Base-by-base conservation (phyloP, 2,113 vertebrate genomes). In the Callocephalon fimbriatum region DNA sequence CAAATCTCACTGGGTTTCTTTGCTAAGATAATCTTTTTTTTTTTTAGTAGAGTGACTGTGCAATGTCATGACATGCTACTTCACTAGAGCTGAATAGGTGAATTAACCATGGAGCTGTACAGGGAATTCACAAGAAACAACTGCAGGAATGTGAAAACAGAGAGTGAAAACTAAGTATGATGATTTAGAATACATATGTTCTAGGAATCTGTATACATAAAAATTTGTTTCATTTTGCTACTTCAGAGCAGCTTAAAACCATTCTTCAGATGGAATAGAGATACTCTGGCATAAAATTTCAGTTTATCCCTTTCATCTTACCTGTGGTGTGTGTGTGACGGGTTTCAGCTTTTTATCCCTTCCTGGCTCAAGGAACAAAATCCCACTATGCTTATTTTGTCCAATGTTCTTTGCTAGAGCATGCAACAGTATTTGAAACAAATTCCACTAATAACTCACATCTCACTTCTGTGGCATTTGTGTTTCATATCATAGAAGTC, bases 381-480 rank as follows among this genome's bases (percentile, higher is more conserved):
- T 7, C 56, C 47, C 35, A 37, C 45, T 85, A n/a, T 26, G 51
- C 40, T 12, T 79, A 7, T 76, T 92, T 51, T 84, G 38, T 76
- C 76, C 58, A 38, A 15, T 71, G 42, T 77, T 58, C 50, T 93
- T 94, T 88, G 29, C 54, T 89, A 86, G 67, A 75, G 35, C 48
- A 86, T 26, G 17, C 37, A 71, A 56, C 21, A 72, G 58, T 54
- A 32, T 89, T 91, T 87, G 51, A 80, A 91, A 82, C 6, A 54
- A 95, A 78, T 65, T 88, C 35, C 50, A 70, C 21, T 70, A 73
- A 59, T 85, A 75, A 74, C 10, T 88, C 29, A n/a, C 16, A 32
- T 86, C 75, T 88, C 21, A 88, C 90, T 96, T 92, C 54, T 85
- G 38, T 82, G 81, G 11, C 25, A 37, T 73, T 95, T 92, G 2